These are phyloP conservation scores for Drosophila aff. DNA, from an alignment of 1,140 invertebrate species.

Conservation along the genomic window DNA sequence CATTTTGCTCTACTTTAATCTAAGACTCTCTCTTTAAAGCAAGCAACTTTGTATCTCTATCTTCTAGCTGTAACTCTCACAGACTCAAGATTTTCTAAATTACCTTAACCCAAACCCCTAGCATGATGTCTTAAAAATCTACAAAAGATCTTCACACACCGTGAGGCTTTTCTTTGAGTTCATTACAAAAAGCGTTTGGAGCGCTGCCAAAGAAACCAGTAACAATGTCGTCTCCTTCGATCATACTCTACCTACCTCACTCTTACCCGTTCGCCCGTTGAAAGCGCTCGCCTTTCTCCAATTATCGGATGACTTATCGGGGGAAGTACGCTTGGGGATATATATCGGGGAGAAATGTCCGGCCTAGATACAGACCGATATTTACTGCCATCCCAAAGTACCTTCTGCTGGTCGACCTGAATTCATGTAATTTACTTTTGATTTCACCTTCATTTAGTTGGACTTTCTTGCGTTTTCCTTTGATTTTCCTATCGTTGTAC, in stretches of 20 bases:
- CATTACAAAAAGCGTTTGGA: slow-evolving; percentile 52
- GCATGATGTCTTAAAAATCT: slow-evolving; percentile 15
- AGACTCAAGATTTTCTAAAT: slow-evolving; percentile 23
- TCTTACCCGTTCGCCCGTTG: slow-evolving; percentile 2
- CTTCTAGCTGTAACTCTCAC: slow-evolving; percentile 25
- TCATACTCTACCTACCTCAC: slow-evolving; percentile 2
- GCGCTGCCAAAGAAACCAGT: slow-evolving; percentile 52
- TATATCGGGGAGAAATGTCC: neutral
- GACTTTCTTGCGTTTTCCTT: slow-evolving; percentile 21
- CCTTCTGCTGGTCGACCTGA: slow-evolving; percentile 32
- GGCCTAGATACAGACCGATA: neutral
- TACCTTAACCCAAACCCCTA: slow-evolving; percentile 15
- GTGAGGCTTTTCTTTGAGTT: slow-evolving; percentile 57
- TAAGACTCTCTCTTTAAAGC: slow-evolving; percentile 26
- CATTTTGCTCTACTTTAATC: slow-evolving; percentile 45
- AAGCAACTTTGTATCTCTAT: slow-evolving; percentile 21
- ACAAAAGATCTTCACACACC: slow-evolving; percentile 5
- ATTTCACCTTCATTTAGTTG: slow-evolving; percentile 26
- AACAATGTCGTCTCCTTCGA: slow-evolving; percentile 39
- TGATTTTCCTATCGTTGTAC: slow-evolving; percentile 26
- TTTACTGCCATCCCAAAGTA: slow-evolving; percentile 4
- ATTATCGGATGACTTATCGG: slow-evolving; percentile 19
- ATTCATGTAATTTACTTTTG: slow-evolving; percentile 24
- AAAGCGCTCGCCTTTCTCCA: slow-evolving; percentile 20
- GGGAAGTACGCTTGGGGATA: slow-evolving; percentile 44